phyloP scores from a whole-genome alignment of 2,888 invertebrate species.

The Tortrix viridana region DNA sequence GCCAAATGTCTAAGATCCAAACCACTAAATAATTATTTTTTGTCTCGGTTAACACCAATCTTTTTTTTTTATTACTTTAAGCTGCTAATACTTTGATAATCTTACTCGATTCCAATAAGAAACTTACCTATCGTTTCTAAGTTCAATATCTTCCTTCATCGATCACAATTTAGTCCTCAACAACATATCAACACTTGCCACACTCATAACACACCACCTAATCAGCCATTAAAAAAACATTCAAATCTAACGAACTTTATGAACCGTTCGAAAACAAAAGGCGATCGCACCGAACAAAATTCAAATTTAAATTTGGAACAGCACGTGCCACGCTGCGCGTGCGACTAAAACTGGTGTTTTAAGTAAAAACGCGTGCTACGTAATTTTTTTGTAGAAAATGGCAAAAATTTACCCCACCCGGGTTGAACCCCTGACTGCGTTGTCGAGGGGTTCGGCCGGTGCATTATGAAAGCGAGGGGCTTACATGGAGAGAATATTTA shows the following conservation, averaged over 20 bases:
- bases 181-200: constrained; percentile 48
- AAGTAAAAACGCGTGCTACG: constrained; percentile 75
- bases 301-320: constrained; percentile 42
- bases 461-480: constrained; percentile 59
- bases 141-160: constrained; percentile 61
- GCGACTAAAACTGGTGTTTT: constrained; percentile 78
- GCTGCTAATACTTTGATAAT: background rate
- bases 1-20: too few species aligned
- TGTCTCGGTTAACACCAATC: background rate
- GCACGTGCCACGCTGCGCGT: constrained; percentile 71
- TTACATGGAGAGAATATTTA: constrained; percentile 58
- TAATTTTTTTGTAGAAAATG: constrained; percentile 77
- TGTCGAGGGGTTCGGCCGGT: constrained; percentile 75
- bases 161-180: constrained; percentile 50
- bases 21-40: background rate
- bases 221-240: constrained; percentile 15
- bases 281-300: background rate
- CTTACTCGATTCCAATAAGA: constrained; percentile 57
- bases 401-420: constrained; percentile 76
- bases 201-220: background rate
- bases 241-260: background rate
- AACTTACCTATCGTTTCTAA: constrained; percentile 61
- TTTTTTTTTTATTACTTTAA: too few species aligned
- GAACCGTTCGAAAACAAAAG: background rate
- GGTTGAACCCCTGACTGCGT: constrained; percentile 61